Conservation (phyloP, 1,140 invertebrate genomes). For the Charaxes varanes region DNA sequence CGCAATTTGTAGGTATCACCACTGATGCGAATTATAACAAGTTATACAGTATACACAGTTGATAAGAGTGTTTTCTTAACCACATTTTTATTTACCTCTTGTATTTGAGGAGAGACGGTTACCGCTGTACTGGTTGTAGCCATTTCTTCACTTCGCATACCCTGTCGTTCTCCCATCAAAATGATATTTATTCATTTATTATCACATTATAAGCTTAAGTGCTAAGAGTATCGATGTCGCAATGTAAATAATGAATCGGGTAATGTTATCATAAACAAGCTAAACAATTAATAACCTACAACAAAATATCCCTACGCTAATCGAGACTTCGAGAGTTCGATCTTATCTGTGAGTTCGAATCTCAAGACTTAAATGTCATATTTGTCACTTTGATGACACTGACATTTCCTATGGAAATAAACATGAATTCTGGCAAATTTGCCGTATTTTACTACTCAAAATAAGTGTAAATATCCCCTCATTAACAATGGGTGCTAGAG, state of each 20-base stretch:
- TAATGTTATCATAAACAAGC: not conserved
- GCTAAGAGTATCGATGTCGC: not conserved
- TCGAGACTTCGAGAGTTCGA: not conserved
- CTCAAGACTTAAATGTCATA: no score
- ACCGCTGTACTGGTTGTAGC: constrained; percentile 61
- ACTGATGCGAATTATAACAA: constrained; percentile 17
- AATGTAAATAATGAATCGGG: constrained; percentile 1
- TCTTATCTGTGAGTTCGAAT: constrained; percentile 9
- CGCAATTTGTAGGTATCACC: constrained; percentile 6
- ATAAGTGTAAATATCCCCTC: no score
- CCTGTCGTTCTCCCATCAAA: constrained; percentile 55
- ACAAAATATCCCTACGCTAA: not conserved
- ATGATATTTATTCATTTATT: constrained; percentile 18
- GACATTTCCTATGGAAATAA: no score
- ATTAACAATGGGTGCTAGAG: no score
- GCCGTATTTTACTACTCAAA: no score
- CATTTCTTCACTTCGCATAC: constrained; percentile 46
- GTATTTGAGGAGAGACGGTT: constrained; percentile 45
- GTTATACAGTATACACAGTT: constrained; percentile 38
- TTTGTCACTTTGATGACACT: no score
- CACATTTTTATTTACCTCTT: constrained; percentile 57
- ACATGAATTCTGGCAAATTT: no score
- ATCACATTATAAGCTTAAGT: constrained; percentile 40
- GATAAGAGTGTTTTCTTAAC: constrained; percentile 37
- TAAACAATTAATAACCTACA: constrained; percentile 3